Evolutionary conservation across 2,888 invertebrate genomes (phyloP).

Genomic region (Archips crataeganus): DNA sequence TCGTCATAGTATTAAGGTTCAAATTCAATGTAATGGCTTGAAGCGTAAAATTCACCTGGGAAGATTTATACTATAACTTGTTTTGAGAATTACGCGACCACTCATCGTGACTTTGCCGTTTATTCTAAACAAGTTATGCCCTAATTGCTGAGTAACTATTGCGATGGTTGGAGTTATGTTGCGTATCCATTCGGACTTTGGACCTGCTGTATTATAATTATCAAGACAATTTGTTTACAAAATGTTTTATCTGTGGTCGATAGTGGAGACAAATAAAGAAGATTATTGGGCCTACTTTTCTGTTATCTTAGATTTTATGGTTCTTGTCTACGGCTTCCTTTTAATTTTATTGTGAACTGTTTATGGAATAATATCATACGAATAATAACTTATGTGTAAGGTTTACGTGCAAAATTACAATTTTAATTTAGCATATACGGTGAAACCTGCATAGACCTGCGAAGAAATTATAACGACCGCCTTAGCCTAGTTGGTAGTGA

Average conservation of each 20-base stretch:
- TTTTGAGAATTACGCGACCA: neutral
- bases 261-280: neutral
- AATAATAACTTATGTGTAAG: no score
- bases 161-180: neutral
- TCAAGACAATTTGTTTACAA: neutral
- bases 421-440: no score
- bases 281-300: neutral
- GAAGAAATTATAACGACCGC: no score
- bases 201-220: no score
- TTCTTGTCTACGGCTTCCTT: neutral
- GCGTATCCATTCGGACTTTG: neutral
- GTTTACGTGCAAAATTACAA: no score
- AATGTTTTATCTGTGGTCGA: neutral
- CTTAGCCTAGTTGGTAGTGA: no score
- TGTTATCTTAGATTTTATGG: slow-evolving; percentile 1
- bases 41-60: no score
- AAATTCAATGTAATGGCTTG: no score
- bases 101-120: slow-evolving; percentile 9
- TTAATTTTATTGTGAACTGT: neutral
- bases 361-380: no score
- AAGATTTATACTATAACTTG: no score
- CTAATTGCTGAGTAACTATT: neutral
- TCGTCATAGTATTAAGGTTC: no score
- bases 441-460: no score
- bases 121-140: neutral